These are phyloP conservation scores for Tragulus kanchil DNA, from an alignment of 2,113 vertebrate species.

Conservation along the genomic window DNA sequence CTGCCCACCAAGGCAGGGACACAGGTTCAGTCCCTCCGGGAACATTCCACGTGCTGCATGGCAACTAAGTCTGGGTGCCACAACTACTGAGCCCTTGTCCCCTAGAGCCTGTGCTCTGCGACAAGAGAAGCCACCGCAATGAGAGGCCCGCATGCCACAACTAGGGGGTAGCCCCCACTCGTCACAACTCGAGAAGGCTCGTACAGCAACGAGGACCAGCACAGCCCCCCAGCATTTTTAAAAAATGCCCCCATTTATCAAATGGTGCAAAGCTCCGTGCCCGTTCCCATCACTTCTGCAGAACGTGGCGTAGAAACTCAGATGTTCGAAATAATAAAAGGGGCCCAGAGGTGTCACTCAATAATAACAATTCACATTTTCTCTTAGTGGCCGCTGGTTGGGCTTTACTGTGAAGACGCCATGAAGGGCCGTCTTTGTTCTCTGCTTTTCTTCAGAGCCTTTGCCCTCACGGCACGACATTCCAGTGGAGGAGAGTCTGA, in stretches of 20 bases:
- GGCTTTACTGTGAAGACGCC: fast-evolving
- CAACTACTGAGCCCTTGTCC: neutral
- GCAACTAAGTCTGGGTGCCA: neutral
- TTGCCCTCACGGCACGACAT: neutral
- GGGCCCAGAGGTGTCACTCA: neutral
- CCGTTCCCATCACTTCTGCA: neutral
- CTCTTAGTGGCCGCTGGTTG: neutral
- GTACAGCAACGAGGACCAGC: neutral
- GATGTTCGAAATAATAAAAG: neutral
- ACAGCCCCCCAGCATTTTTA: neutral
- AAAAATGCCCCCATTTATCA: neutral
- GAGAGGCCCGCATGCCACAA: neutral
- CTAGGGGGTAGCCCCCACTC: neutral
- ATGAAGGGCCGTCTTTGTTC: neutral
- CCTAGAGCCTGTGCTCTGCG: neutral
- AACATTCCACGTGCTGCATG: neutral
- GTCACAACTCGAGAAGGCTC: neutral
- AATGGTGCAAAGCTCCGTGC: neutral
- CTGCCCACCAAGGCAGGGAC: neutral
- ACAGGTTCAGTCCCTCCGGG: neutral
- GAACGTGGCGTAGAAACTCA: neutral
- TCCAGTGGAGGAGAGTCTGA: neutral
- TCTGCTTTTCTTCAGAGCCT: neutral
- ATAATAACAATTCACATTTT: neutral
- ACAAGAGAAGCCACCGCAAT: neutral